These are phyloP conservation scores for Montipora capricornis DNA, from an alignment of 64 coral and sea anemone species.

Conservation along the genomic window DNA sequence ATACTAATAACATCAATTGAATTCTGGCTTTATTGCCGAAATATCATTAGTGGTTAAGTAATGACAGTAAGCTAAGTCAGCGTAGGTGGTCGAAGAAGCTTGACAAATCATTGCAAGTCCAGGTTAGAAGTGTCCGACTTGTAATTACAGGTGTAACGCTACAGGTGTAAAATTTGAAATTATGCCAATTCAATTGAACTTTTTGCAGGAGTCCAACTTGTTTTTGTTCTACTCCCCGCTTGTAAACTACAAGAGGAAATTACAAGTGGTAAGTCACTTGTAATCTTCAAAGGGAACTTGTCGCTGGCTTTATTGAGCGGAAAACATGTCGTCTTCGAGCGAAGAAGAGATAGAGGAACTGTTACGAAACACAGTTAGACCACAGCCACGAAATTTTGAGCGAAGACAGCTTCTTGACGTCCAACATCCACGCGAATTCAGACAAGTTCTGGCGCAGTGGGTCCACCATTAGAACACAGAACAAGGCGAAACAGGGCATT, in stretches of 20 bases:
- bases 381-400: conserved; percentile 7
- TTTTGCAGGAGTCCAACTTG: no score
- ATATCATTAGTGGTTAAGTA: no score
- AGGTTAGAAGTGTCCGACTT: background rate
- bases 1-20: no score
- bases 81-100: no score
- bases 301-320: background rate
- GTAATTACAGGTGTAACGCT: background rate
- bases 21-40: no score
- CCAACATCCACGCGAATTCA: conserved; percentile 50
- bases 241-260: background rate
- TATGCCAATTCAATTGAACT: background rate
- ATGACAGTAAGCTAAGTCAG: no score
- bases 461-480: no score
- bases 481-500: no score
- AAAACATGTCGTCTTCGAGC: conserved; percentile 29
- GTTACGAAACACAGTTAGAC: background rate
- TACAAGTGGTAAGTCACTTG: background rate
- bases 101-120: no score
- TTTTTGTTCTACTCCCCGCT: background rate
- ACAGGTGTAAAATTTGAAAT: background rate
- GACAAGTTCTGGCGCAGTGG: conserved; percentile 17
- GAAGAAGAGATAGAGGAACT: conserved; percentile 40
- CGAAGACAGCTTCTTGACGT: conserved; percentile 49
- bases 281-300: background rate